Conservation (phyloP, 2,888 invertebrate species). For the Drosophila longiperda region DNA sequence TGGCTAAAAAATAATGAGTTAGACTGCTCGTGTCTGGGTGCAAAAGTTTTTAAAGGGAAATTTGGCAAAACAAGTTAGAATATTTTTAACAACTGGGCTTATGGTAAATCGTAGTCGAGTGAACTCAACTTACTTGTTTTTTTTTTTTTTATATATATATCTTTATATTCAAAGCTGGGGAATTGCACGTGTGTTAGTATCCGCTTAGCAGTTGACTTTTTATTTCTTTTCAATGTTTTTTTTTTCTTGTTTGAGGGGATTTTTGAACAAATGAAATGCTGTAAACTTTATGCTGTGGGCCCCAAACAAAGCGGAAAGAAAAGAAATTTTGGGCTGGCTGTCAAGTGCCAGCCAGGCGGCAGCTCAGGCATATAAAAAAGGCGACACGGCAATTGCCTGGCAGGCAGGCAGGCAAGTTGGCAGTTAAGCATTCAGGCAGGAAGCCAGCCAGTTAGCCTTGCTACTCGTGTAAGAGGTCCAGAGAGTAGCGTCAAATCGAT, state of each 20-base stretch:
- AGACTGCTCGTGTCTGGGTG: no score
- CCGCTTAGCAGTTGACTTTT: constrained; percentile 37
- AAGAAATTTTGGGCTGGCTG: constrained; percentile 61
- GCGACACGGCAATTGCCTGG: constrained; percentile 63
- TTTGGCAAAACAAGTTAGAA: no score
- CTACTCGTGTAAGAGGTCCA: constrained; percentile 2
- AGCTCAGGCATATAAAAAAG: constrained; percentile 63
- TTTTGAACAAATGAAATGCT: constrained; percentile 57
- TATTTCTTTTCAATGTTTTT: constrained; percentile 2
- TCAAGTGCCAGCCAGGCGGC: constrained; percentile 63
- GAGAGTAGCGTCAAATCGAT: constrained; percentile 69
- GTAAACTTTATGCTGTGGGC: constrained; percentile 51
- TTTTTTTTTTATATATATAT: background rate
- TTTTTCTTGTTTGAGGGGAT: constrained; percentile 3
- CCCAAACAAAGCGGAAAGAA: constrained; percentile 54
- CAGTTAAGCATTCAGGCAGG: constrained; percentile 50
- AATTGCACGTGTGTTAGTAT: constrained; percentile 48
- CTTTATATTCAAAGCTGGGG: constrained; percentile 21
- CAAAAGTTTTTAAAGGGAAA: no score
- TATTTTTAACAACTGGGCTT: no score
- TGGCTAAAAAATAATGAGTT: no score
- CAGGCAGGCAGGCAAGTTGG: constrained; percentile 31
- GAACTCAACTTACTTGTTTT: no score
- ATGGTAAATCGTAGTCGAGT: no score
- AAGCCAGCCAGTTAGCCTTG: constrained; percentile 15